phyloP scores from a whole-genome alignment of 2,797 vertebrate genomes.

The Aeoliscus strigatus region DNA sequence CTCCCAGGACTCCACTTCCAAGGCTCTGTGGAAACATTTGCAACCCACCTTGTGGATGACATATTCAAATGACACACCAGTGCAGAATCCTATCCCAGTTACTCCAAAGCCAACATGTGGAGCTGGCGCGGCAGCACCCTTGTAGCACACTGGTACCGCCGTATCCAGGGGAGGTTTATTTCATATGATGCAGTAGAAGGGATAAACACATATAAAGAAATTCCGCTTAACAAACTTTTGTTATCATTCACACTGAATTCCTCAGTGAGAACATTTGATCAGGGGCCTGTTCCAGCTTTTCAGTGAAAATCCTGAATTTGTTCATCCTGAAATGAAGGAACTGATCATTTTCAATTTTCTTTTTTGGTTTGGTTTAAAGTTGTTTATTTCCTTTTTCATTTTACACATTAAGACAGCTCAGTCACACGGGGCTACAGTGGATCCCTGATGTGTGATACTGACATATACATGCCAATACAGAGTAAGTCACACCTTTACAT shows the following conservation, averaged over 20 bases:
- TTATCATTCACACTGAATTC: constrained; percentile 29
- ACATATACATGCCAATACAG: too few relatives aligned
- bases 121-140: constrained; percentile 23
- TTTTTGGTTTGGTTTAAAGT: too few relatives aligned
- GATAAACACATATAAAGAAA: constrained; percentile 58
- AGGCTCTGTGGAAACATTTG: constrained; percentile 33
- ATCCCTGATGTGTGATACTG: too few relatives aligned
- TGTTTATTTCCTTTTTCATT: too few relatives aligned
- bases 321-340: too few relatives aligned
- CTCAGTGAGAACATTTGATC: too few relatives aligned
- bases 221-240: constrained; percentile 32
- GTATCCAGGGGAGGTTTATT: constrained; percentile 58
- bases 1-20: constrained; percentile 16
- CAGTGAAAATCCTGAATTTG: too few relatives aligned
- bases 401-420: too few relatives aligned
- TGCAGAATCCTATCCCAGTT: constrained; percentile 35
- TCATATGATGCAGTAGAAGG: constrained; percentile 47
- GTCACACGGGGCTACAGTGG: too few relatives aligned
- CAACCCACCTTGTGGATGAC: constrained; percentile 36
- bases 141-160: constrained; percentile 24
- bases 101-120: constrained; percentile 43
- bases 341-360: too few relatives aligned
- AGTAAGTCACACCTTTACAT: too few relatives aligned
- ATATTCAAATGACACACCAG: constrained; percentile 40
- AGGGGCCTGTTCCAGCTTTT: too few relatives aligned